Percentiles rank a stretch among this genome's conserved stretches.
Evolutionary conservation across 1,140 invertebrate genomes (phyloP).

Genomic region (Penaeus chinensis): DNA sequence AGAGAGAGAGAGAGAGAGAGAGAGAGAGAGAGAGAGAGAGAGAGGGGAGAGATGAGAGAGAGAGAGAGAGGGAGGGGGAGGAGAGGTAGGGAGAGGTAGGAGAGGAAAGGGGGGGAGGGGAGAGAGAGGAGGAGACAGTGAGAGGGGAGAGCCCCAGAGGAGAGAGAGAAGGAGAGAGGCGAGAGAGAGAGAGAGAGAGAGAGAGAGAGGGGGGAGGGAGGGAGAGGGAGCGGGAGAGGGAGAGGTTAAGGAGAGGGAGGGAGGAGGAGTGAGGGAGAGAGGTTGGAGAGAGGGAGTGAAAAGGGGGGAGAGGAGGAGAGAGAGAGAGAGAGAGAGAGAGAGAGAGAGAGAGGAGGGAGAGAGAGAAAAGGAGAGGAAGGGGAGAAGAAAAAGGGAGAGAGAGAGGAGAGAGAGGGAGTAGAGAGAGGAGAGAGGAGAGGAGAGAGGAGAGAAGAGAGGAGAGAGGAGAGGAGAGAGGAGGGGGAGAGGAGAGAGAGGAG

Average conservation of each 20-base stretch:
- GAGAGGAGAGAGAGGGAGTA: background rate
- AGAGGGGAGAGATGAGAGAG: background rate
- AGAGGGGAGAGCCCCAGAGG: background rate
- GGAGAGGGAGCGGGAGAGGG: background rate
- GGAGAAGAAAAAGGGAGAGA: background rate
- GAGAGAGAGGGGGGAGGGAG: background rate
- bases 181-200: background rate
- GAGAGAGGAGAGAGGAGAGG: no score
- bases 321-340: background rate
- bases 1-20: background rate
- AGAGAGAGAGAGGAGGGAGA: background rate
- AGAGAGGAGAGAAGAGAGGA: conserved; percentile 29
- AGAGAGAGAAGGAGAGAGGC: background rate
- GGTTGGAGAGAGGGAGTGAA: background rate
- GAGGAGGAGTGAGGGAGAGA: background rate
- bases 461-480: background rate
- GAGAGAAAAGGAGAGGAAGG: background rate
- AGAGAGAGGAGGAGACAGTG: background rate
- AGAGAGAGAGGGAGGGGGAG: background rate
- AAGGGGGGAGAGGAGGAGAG: background rate
- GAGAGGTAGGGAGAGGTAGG: background rate
- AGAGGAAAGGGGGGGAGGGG: background rate
- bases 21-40: background rate
- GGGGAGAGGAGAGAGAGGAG: background rate
- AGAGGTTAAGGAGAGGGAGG: no score